Evolutionary conservation across 35 echinoderm and acorn worm genomes (phyloP).

Genomic region (Ophioderma brevispina): DNA sequence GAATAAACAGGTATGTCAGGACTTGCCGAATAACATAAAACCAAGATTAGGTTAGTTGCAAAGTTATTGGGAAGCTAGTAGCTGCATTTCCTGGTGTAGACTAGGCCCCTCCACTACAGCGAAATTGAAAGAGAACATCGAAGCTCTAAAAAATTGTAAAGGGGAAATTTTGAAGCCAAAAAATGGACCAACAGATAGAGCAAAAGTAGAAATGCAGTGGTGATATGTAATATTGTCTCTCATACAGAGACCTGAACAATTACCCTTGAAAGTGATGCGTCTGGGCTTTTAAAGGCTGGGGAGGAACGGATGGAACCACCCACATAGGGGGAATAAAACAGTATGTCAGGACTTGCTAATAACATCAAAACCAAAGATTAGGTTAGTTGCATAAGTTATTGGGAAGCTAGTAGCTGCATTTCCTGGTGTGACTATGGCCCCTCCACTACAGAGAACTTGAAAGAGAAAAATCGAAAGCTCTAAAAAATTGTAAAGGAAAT

Average conservation of each 20-base stretch:
- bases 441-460: slow-evolving; percentile 68
- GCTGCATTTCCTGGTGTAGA: slow-evolving; percentile 60
- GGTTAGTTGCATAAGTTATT: slow-evolving; percentile 52
- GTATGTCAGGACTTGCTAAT: slow-evolving; percentile 35
- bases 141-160: slow-evolving; percentile 40
- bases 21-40: background rate
- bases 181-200: slow-evolving; percentile 26
- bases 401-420: slow-evolving; percentile 72
- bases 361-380: background rate
- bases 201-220: slow-evolving; percentile 46
- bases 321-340: slow-evolving; percentile 27
- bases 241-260: background rate
- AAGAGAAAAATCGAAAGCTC: slow-evolving; percentile 51
- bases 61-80: slow-evolving; percentile 68
- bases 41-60: slow-evolving; percentile 50
- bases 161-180: slow-evolving; percentile 65
- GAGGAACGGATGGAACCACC: slow-evolving; percentile 59
- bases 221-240: slow-evolving; percentile 45
- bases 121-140: slow-evolving; percentile 58
- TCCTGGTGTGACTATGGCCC: slow-evolving; percentile 71
- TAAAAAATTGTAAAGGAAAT: slow-evolving; percentile 55
- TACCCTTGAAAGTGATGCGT: slow-evolving; percentile 42
- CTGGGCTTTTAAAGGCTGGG: slow-evolving; percentile 52
- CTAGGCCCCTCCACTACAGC: slow-evolving; percentile 75
- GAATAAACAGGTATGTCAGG: slow-evolving; percentile 17